Percentiles rank a stretch among this genome's conserved stretches.
phyloP scores from a whole-genome alignment of 2,888 invertebrate species.

The Campopleginae sp. region DNA sequence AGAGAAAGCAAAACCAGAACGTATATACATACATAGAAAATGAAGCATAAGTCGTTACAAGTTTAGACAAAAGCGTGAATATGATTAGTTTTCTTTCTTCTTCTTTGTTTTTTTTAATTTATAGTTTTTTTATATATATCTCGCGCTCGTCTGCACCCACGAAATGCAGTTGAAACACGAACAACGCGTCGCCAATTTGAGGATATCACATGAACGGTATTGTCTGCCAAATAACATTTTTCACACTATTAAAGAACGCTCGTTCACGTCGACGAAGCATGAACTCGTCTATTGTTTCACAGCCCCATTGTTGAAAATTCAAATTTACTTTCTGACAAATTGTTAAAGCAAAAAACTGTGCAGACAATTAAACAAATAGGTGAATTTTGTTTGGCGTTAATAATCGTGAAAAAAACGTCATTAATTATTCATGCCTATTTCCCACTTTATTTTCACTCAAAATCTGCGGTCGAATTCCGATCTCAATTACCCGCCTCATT shows the following conservation, averaged over 20 bases:
- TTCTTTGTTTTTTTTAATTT: background rate
- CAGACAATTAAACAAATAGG: background rate
- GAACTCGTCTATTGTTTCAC: slow-evolving; percentile 32
- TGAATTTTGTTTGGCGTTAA: background rate
- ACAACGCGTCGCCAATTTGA: slow-evolving; percentile 22
- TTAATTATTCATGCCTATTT: background rate
- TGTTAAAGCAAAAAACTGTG: background rate
- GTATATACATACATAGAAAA: slow-evolving; percentile 15
- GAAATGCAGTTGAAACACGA: slow-evolving; percentile 19
- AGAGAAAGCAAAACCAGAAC: slow-evolving; percentile 43
- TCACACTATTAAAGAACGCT: slow-evolving; percentile 12
- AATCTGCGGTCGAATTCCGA: background rate
- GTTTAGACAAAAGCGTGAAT: slow-evolving; percentile 23
- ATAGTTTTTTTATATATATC: background rate
- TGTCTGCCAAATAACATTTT: slow-evolving; percentile 35
- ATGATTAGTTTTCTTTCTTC: background rate
- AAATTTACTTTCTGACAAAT: slow-evolving; percentile 25
- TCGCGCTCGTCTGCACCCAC: background rate
- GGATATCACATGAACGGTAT: slow-evolving; percentile 17
- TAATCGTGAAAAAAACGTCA: background rate
- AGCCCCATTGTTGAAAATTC: slow-evolving; percentile 33
- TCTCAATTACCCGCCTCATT: background rate
- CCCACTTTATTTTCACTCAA: background rate
- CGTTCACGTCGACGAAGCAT: slow-evolving; percentile 1
- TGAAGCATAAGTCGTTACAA: slow-evolving; percentile 38